A percentile compares a stretch with the other conserved stretches of the same genome.
Conservation (phyloP, 1,140 invertebrate genomes). For the Chymomyza costata region DNA sequence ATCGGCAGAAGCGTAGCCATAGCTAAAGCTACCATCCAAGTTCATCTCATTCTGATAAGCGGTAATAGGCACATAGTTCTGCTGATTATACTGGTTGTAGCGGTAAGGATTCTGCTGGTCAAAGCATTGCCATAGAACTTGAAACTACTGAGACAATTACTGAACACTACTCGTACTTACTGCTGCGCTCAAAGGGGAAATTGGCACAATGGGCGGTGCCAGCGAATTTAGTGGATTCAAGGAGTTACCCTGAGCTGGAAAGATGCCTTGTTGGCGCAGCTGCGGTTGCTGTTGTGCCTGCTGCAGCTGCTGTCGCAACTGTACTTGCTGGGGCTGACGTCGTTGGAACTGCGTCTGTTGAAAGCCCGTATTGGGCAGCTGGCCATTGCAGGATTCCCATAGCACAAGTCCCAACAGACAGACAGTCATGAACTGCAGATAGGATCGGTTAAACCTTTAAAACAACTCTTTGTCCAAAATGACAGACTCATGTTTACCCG, state of each 20-base stretch:
- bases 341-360: constrained; percentile 49
- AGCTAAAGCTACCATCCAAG: constrained; percentile 78
- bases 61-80: constrained; percentile 77
- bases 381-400: constrained; percentile 21
- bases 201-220: constrained; percentile 8
- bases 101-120: constrained; percentile 30
- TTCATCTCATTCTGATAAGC: constrained; percentile 79
- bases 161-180: not conserved
- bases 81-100: constrained; percentile 48
- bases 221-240: constrained; percentile 31
- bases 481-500: constrained; percentile 21
- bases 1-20: constrained; percentile 79
- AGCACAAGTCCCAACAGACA: constrained; percentile 24
- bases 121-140: not conserved
- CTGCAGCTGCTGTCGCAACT: constrained; percentile 38
- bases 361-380: constrained; percentile 49
- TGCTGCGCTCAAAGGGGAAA: constrained; percentile 20
- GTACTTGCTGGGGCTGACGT: constrained; percentile 36
- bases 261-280: constrained; percentile 46
- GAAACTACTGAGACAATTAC: not conserved
- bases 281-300: constrained; percentile 51
- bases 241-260: constrained; percentile 39
- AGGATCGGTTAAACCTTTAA: not conserved
- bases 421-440: not conserved
- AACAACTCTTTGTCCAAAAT: not conserved